Percentiles rank a stretch among this genome's conserved stretches.
These are phyloP conservation scores for Euplagia quadripunctaria DNA, from an alignment of 2,888 invertebrate species.

Conservation along the genomic window DNA sequence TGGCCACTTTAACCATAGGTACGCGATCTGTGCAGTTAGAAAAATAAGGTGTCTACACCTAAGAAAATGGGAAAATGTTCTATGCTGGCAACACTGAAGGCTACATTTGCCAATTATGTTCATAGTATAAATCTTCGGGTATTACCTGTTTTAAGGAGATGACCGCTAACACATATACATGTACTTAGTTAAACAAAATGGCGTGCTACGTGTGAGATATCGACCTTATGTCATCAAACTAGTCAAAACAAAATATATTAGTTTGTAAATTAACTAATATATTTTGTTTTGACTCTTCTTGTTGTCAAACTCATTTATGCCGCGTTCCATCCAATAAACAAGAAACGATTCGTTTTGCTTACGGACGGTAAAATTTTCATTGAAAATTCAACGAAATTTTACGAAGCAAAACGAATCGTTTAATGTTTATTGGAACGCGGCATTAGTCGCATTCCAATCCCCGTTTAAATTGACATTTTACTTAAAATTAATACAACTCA, in stretches of 20 bases:
- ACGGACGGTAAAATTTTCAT: too few relatives aligned
- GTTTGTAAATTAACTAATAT: too few relatives aligned
- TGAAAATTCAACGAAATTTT: too few relatives aligned
- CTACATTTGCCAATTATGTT: neutral
- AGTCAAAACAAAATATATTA: neutral
- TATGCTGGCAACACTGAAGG: neutral
- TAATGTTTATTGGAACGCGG: too few relatives aligned
- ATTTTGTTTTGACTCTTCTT: too few relatives aligned
- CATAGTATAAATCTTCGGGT: neutral
- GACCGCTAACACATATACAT: neutral
- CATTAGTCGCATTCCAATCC: neutral
- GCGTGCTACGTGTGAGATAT: neutral
- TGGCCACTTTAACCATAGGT: too few relatives aligned
- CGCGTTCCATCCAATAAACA: too few relatives aligned
- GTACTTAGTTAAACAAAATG: neutral
- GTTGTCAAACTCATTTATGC: too few relatives aligned
- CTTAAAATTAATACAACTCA: neutral
- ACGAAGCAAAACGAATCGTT: too few relatives aligned
- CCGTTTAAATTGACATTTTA: neutral
- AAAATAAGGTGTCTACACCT: too few relatives aligned
- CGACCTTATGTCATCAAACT: neutral
- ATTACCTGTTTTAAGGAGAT: constrained; percentile 3
- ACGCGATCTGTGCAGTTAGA: too few relatives aligned
- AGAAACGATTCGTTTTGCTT: too few relatives aligned
- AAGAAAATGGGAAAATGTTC: neutral